A percentile compares a stretch with the other conserved stretches of the same genome.
Conservation (phyloP, 2,113 vertebrate genomes). For the Empidonax traillii region DNA sequence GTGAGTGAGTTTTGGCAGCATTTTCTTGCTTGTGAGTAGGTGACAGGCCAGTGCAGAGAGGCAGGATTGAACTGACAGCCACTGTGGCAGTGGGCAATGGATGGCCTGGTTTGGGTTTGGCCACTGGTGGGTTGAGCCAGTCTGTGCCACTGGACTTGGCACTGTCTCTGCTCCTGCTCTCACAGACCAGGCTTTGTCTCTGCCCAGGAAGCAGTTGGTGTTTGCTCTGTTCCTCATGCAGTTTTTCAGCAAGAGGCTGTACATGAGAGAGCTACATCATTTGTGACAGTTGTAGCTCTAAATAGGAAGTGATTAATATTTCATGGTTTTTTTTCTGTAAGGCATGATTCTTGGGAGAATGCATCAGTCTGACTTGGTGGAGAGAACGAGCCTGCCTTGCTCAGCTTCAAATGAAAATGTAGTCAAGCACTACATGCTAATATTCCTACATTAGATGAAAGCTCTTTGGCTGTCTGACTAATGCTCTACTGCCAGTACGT, state of each 20-base stretch:
- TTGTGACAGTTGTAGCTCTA: slow-evolving; percentile 40
- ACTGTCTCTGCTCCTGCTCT: rapidly evolving
- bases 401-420: background rate
- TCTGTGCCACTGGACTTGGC: rapidly evolving
- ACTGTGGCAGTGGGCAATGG: background rate
- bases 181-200: background rate
- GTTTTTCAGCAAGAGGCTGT: background rate
- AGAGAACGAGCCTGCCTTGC: background rate
- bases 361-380: slow-evolving; percentile 18
- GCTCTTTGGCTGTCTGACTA: slow-evolving; percentile 6
- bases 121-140: rapidly evolving
- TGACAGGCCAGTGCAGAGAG: background rate
- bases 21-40: background rate
- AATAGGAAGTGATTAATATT: slow-evolving; percentile 59
- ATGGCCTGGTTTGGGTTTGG: background rate
- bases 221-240: background rate
- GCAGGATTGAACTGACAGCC: background rate
- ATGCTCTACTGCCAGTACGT: background rate
- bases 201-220: rapidly evolving
- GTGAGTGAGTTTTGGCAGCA: background rate
- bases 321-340: slow-evolving; percentile 47
- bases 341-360: slow-evolving; percentile 1
- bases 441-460: background rate
- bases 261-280: background rate
- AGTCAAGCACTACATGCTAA: slow-evolving; percentile 6